Percentiles rank a stretch among this genome's conserved stretches.
These are phyloP conservation scores for Cetonia aurata DNA, from an alignment of 2,888 invertebrate genomes.

Conservation along the genomic window DNA sequence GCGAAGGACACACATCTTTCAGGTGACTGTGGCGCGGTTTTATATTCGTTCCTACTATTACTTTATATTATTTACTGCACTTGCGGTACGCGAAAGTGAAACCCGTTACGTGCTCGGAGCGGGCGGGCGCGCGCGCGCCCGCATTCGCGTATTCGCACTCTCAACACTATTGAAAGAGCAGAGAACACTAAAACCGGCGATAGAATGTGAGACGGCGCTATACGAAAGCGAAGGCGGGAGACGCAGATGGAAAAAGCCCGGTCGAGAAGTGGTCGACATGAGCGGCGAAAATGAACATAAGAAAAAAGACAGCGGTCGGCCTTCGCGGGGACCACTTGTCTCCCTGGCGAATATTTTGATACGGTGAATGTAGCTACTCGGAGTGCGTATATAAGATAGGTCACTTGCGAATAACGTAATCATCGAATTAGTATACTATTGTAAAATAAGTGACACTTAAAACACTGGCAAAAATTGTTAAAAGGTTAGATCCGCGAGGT, in stretches of 20 bases:
- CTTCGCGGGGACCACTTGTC: constrained; percentile 50
- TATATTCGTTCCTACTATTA: constrained; percentile 39
- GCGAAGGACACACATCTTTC: constrained; percentile 41
- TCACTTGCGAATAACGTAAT: constrained; percentile 11
- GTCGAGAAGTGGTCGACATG: constrained; percentile 32
- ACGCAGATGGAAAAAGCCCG: constrained; percentile 21
- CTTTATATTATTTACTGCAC: constrained; percentile 49
- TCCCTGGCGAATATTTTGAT: constrained; percentile 38
- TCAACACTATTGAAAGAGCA: constrained; percentile 3
- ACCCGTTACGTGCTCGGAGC: constrained; percentile 50
- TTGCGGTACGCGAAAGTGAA: constrained; percentile 52
- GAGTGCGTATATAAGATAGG: neutral
- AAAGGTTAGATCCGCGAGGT: too few species aligned
- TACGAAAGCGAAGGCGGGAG: neutral
- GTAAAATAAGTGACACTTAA: too few species aligned
- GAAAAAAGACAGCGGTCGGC: constrained; percentile 54
- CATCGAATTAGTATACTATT: too few species aligned
- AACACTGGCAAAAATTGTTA: too few species aligned
- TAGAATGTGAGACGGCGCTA: neutral
- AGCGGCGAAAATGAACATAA: constrained; percentile 52
- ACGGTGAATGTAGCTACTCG: constrained; percentile 23
- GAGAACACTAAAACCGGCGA: neutral
- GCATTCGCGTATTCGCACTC: too few species aligned
- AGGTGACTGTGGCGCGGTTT: constrained; percentile 30
- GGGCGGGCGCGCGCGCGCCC: constrained; percentile 1